Evolutionary conservation across 2,113 vertebrate genomes (phyloP).

Genomic region (Sebastes fasciatus): DNA sequence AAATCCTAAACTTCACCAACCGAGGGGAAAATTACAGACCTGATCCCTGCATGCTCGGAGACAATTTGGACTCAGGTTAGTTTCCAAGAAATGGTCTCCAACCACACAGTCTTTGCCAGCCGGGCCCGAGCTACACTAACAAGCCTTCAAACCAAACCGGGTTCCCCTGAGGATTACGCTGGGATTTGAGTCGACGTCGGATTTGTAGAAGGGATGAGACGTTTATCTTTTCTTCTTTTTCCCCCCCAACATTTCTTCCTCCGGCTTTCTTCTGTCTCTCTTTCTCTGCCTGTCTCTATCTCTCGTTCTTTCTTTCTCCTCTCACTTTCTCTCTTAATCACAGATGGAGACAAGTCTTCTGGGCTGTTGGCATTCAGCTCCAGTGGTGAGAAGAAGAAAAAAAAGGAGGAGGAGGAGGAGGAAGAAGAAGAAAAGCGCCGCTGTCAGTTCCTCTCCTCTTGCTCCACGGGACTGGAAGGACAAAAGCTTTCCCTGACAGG

Average conservation of each 20-base stretch:
- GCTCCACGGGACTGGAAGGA: slow-evolving; percentile 64
- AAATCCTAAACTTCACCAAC: slow-evolving; percentile 51
- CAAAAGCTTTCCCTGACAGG: slow-evolving; percentile 73
- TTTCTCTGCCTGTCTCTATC: slow-evolving; percentile 38
- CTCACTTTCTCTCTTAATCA: slow-evolving; percentile 64
- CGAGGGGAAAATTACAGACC: slow-evolving; percentile 50
- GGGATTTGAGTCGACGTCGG: slow-evolving; percentile 81
- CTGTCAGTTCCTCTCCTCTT: slow-evolving; percentile 68
- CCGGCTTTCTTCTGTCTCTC: slow-evolving; percentile 61
- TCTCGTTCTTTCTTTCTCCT: slow-evolving; percentile 40
- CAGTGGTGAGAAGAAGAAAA: slow-evolving; percentile 43
- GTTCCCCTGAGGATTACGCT: slow-evolving; percentile 77
- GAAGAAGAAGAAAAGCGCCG: slow-evolving; percentile 49
- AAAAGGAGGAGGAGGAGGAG: slow-evolving; percentile 19
- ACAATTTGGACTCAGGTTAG: slow-evolving; percentile 56
- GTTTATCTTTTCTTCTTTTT: slow-evolving; percentile 65
- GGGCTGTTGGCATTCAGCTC: slow-evolving; percentile 67
- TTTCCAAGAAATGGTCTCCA: slow-evolving; percentile 64
- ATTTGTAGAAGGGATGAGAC: slow-evolving; percentile 79
- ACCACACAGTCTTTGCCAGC: slow-evolving; percentile 50
- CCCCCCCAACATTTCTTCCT: slow-evolving; percentile 51
- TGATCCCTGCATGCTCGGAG: slow-evolving; percentile 28
- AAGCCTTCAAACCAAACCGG: slow-evolving; percentile 75
- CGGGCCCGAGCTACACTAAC: slow-evolving; percentile 65
- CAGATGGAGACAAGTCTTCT: slow-evolving; percentile 69